A percentile compares a stretch with the other conserved stretches of the same genome.
Conservation (phyloP, 37 sponge, comb jelly and placozoan species). For the Bolinopsis microptera region DNA sequence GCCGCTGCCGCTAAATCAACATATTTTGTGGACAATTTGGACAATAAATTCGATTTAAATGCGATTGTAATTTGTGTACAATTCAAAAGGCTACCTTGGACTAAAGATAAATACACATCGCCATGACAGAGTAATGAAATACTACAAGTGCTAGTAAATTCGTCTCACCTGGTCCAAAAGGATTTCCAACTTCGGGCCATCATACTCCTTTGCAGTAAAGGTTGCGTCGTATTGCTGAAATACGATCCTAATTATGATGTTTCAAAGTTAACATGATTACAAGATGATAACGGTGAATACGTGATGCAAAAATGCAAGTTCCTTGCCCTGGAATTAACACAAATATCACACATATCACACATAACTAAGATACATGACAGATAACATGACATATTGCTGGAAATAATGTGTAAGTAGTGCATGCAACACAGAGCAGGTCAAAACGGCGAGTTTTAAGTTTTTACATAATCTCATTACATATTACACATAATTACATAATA, state of each 20-base stretch:
- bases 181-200: slow-evolving; percentile 78
- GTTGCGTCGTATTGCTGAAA: slow-evolving; percentile 84
- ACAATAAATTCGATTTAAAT: no score
- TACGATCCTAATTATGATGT: neutral
- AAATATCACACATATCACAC: no score
- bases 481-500: no score
- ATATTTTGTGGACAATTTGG: no score
- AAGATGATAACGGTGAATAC: neutral
- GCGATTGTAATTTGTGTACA: no score
- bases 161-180: slow-evolving; percentile 82
- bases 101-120: no score
- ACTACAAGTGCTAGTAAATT: no score
- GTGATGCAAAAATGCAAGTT: neutral
- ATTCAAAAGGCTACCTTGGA: no score
- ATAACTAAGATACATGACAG: neutral
- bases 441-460: neutral
- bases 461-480: neutral
- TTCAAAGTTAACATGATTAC: neutral
- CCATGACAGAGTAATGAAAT: no score
- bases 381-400: neutral
- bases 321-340: neutral
- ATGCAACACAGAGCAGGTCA: neutral
- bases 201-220: slow-evolving; percentile 78
- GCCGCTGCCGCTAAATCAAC: no score
- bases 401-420: neutral